These are phyloP conservation scores for Seriola dumerili DNA, from an alignment of 2,113 vertebrate species.

Conservation along the genomic window DNA sequence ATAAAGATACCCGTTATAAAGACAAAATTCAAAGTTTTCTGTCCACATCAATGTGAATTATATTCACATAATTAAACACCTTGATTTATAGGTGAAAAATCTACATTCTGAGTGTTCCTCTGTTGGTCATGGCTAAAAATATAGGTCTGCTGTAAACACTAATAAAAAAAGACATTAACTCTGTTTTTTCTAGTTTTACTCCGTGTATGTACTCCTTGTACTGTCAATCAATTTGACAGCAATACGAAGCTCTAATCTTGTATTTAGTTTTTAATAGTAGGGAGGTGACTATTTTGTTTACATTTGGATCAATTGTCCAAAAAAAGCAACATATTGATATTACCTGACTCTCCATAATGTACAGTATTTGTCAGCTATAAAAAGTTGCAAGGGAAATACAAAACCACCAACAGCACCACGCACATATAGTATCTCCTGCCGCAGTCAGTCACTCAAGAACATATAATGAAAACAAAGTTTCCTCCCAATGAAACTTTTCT, in stretches of 20 bases:
- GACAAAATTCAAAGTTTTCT: neutral
- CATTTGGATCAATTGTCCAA: too few relatives aligned
- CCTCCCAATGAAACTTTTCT: conserved; percentile 67
- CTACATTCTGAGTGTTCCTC: neutral
- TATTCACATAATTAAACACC: neutral
- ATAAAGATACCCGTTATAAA: neutral
- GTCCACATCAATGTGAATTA: neutral
- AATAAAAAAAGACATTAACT: too few relatives aligned
- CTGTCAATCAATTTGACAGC: too few relatives aligned
- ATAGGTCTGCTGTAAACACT: neutral
- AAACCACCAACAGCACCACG: neutral
- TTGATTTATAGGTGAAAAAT: neutral
- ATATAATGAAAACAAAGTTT: conserved; percentile 66
- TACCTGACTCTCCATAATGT: neutral
- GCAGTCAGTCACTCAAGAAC: conserved; percentile 36
- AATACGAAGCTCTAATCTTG: too few relatives aligned
- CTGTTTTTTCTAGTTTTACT: neutral
- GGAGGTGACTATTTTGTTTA: too few relatives aligned
- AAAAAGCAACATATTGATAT: neutral
- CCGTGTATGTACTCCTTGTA: too few relatives aligned
- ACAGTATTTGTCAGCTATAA: neutral
- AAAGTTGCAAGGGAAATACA: conserved; percentile 10
- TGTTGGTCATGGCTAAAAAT: neutral
- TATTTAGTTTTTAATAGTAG: too few relatives aligned
- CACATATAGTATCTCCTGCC: conserved; percentile 11